Base-by-base conservation (phyloP, 2,888 invertebrate species). In the Calephelis perditalis region DNA sequence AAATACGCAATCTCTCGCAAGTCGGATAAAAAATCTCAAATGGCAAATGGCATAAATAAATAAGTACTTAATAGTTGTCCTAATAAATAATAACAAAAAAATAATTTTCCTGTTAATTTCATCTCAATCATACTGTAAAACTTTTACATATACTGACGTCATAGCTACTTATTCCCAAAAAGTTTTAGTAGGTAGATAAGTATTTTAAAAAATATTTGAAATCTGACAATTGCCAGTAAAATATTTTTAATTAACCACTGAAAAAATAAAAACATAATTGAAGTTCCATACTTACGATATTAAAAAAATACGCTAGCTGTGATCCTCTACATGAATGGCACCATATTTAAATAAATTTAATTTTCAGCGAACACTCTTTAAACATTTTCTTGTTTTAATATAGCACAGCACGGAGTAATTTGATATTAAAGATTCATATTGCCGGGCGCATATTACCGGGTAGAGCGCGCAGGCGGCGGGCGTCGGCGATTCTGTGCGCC, bases 401-500 rank as follows among this genome's bases (percentile, higher is more conserved):
- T 65, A 73, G 67, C 83, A 84, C 82, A 78, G 75, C 81, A 85
- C 83, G 74, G 71, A 75, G 73, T 73, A 73, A 73, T 70, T 72
- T 74, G 70, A 72, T 76, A 77, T 82, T 77, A 79, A 82, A 84
- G 81, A 84, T 84, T 78, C 72, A 79, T 74, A 73, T 74, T 69
- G 75, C 77, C 78, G 78, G 77, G 73, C 73, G 76, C 73, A 72
- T 73, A 72, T 72, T 72, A 72, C 70, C 66, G 68, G 73, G 71
- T 71, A 75, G 68, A 73, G 69, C 78, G 84, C 82, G 84, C 84
- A 81, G 82, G 83, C 82, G 79, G 77, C 82, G 77, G 80, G 82
- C 79, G 82, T 78, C 79, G 79, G 77, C 82, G 71, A 65, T 67
- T 66, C 63, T 67, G 66, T 64, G 68, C 71, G 72, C 72, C 84